phyloP scores from a whole-genome alignment of 1,140 invertebrate species.

The Trichogramma pretiosum region DNA sequence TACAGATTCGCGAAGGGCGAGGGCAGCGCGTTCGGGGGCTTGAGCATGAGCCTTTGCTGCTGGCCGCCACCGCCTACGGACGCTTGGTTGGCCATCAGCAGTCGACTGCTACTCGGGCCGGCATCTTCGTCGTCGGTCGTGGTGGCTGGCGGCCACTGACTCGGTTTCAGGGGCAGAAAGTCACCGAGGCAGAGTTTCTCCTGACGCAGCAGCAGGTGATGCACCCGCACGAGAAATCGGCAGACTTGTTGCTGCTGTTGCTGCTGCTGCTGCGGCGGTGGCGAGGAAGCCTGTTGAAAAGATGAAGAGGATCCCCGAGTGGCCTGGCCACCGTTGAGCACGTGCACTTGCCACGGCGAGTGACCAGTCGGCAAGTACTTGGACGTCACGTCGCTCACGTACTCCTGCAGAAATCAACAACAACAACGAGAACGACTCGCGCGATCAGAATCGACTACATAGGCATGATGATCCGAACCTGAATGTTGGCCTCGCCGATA shows the following conservation, averaged over 20 bases:
- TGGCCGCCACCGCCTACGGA: too few relatives aligned
- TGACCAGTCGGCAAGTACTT: conserved; percentile 60
- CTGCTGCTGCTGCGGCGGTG: too few relatives aligned
- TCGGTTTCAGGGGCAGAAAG: conserved; percentile 54
- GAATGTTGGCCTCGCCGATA: conserved; percentile 63
- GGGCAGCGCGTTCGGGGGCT: too few relatives aligned
- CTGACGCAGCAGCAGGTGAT: conserved; percentile 65
- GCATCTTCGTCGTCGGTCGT: not conserved
- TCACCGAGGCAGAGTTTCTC: conserved; percentile 63
- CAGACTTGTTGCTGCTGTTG: conserved; percentile 2
- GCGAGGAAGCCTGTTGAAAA: too few relatives aligned
- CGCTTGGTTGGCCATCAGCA: too few relatives aligned
- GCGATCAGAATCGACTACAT: not conserved
- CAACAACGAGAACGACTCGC: conserved; percentile 6
- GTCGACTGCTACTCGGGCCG: too few relatives aligned
- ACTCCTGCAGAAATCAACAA: conserved; percentile 65
- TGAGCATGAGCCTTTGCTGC: too few relatives aligned
- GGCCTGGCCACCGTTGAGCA: conserved; percentile 59
- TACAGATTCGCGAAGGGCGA: conserved; percentile 52
- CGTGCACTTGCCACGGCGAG: conserved; percentile 72
- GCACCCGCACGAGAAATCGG: conserved; percentile 63
- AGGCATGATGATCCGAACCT: conserved; percentile 41
- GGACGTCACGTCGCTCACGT: conserved; percentile 66
- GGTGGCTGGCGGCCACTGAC: not conserved
- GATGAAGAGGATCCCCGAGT: too few relatives aligned